phyloP scores from a whole-genome alignment of 2,888 invertebrate species.

The Apomyelois bistriatella region DNA sequence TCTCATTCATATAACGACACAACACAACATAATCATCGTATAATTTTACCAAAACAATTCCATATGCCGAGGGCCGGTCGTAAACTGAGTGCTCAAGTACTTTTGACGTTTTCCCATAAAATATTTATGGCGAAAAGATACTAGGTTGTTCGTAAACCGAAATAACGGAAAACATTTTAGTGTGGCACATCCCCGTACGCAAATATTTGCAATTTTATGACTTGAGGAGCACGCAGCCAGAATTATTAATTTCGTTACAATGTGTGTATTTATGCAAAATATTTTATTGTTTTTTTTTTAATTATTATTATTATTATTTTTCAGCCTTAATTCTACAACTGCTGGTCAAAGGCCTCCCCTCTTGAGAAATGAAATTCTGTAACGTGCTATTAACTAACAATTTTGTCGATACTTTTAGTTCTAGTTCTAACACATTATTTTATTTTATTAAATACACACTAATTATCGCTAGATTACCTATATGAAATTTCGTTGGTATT shows the following conservation, averaged over 20 bases:
- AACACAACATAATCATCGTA: conserved; percentile 5
- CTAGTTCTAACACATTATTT: too few species aligned
- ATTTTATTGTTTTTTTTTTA: not conserved
- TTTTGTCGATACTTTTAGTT: too few species aligned
- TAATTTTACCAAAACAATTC: conserved; percentile 20
- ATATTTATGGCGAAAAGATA: conserved; percentile 39
- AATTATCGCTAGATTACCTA: too few species aligned
- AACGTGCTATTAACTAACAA: too few species aligned
- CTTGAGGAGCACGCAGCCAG: conserved; percentile 23
- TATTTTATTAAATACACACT: too few species aligned
- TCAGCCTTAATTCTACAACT: too few species aligned
- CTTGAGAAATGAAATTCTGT: too few species aligned
- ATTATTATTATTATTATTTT: too few species aligned
- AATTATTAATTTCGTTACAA: conserved; percentile 27
- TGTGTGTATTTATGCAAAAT: not conserved
- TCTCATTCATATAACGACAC: not conserved
- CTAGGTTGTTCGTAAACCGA: conserved; percentile 33
- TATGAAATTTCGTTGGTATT: too few species aligned
- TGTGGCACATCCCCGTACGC: conserved; percentile 33
- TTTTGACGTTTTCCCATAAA: conserved; percentile 41
- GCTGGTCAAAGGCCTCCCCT: too few species aligned
- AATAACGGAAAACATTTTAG: conserved; percentile 36
- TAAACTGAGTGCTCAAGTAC: conserved; percentile 28
- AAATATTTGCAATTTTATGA: conserved; percentile 35
- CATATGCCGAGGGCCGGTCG: conserved; percentile 18